Conservation (phyloP, 37 sponge, comb jelly and placozoan species). For the Halisarca cf. caerulea region DNA sequence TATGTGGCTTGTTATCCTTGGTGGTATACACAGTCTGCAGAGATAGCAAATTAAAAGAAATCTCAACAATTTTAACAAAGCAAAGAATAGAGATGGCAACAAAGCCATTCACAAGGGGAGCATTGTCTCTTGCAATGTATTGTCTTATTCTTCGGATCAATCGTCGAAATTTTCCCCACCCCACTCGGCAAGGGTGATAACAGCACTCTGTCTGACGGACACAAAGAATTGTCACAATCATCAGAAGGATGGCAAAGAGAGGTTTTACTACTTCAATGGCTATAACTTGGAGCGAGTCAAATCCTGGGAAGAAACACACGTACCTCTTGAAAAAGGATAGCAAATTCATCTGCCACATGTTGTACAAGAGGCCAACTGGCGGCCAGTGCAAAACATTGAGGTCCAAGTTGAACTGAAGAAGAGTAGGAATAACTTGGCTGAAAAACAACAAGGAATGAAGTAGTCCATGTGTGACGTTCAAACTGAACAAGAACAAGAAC, state of each 20-base stretch:
- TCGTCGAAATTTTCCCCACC: background rate
- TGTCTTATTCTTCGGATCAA: background rate
- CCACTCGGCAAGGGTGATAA: background rate
- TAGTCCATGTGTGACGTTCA: conserved; percentile 41
- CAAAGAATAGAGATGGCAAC: conserved; percentile 43
- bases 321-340: conserved; percentile 11
- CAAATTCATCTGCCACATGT: conserved; percentile 66
- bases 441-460: conserved; percentile 67
- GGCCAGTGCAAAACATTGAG: background rate
- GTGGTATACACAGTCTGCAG: background rate
- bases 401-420: background rate
- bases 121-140: background rate
- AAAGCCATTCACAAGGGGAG: conserved; percentile 51
- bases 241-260: background rate
- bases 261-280: background rate
- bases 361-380: conserved; percentile 8
- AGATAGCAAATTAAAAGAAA: conserved; percentile 42
- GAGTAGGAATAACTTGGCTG: conserved; percentile 45
- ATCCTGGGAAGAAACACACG: conserved; percentile 21
- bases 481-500: conserved; percentile 25
- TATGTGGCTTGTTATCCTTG: background rate
- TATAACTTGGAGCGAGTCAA: conserved; percentile 7
- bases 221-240: background rate
- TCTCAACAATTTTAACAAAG: conserved; percentile 36
- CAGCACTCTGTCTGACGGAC: conserved; percentile 8